Conservation (phyloP, 1,140 invertebrate species). For the Cyphomyrmex costatus region DNA sequence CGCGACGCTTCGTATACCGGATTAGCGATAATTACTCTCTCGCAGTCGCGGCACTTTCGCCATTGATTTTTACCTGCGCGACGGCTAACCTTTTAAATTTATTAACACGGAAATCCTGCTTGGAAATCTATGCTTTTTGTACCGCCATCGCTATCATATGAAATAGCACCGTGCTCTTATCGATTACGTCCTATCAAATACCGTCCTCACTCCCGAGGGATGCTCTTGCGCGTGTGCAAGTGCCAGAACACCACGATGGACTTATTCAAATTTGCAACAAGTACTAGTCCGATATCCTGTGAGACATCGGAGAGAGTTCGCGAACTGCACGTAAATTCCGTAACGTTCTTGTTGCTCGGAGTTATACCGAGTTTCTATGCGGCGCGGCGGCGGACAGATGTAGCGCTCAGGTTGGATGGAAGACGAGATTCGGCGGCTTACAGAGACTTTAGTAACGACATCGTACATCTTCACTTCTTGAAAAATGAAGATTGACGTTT, state of each 20-base stretch:
- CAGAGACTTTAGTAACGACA: neutral
- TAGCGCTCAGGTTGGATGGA: neutral
- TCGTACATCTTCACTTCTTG: neutral
- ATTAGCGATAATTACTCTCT: conserved; percentile 53
- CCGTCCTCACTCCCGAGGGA: conserved; percentile 4
- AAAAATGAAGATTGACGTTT: conserved; percentile 39
- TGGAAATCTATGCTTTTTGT: conserved; percentile 26
- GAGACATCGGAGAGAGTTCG: conserved; percentile 39
- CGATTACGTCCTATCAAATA: conserved; percentile 49
- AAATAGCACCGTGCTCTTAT: conserved; percentile 41
- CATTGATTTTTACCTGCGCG: conserved; percentile 15
- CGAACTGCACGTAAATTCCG: conserved; percentile 16
- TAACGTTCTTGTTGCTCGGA: conserved; percentile 28
- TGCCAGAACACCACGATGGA: neutral
- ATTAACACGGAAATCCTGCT: conserved; percentile 38
- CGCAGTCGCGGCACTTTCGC: conserved; percentile 2
- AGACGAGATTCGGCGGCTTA: neutral
- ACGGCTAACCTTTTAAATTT: conserved; percentile 1
- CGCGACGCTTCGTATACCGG: neutral
- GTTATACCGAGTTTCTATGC: neutral
- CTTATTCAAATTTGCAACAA: conserved; percentile 62
- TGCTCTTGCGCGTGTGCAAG: neutral
- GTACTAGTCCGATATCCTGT: conserved; percentile 37
- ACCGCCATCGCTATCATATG: neutral
- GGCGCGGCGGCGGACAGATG: neutral